These are phyloP conservation scores for Hemibagrus guttatus DNA, from an alignment of 2,797 vertebrate genomes.

Conservation along the genomic window DNA sequence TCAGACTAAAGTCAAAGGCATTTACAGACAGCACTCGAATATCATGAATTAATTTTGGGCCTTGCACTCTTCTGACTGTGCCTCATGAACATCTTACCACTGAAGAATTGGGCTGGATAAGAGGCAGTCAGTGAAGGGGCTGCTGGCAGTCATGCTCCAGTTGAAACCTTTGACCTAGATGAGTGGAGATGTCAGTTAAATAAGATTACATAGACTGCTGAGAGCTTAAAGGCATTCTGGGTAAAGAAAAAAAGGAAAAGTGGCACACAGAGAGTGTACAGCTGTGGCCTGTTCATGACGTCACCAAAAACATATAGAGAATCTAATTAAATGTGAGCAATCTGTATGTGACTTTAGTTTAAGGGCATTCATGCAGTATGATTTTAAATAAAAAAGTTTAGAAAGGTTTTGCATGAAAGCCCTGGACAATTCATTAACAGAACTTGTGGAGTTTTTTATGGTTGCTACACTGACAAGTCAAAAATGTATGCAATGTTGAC, in stretches of 20 bases:
- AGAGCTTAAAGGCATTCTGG: slow-evolving; percentile 63
- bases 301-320: neutral
- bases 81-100: neutral
- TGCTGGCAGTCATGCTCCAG: slow-evolving; percentile 48
- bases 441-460: neutral
- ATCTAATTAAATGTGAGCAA: neutral
- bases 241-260: slow-evolving; percentile 5
- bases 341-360: no score
- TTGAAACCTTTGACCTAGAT: slow-evolving; percentile 68
- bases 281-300: slow-evolving; percentile 2
- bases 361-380: neutral
- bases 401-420: neutral
- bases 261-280: neutral
- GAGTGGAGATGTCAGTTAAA: slow-evolving; percentile 52
- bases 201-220: slow-evolving; percentile 67
- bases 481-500: neutral
- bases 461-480: neutral
- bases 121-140: slow-evolving; percentile 35
- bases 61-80: neutral
- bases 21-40: neutral
- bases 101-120: slow-evolving; percentile 34
- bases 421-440: neutral
- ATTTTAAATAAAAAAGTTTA: neutral
- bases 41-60: neutral
- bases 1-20: neutral